These are phyloP conservation scores for Spheniscus mendiculus DNA, from an alignment of 2,113 vertebrate species.

Conservation along the genomic window DNA sequence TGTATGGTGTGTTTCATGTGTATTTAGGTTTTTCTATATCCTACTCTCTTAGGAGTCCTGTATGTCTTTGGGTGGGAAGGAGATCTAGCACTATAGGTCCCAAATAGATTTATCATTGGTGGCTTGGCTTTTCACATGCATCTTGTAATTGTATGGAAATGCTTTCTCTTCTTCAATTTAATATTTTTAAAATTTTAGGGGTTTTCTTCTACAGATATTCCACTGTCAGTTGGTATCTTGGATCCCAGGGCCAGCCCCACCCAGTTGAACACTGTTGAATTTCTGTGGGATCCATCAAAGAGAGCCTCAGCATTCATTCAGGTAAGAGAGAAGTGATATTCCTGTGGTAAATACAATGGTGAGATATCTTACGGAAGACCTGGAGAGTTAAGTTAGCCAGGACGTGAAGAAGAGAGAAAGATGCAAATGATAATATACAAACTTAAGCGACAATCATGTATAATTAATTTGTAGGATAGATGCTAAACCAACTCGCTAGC, in stretches of 20 bases:
- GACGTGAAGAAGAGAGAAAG: not conserved
- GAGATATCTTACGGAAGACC: not conserved
- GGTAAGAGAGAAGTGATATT: conserved; percentile 69
- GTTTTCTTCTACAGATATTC: conserved; percentile 86
- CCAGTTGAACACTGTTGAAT: conserved; percentile 92
- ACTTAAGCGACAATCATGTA: not conserved
- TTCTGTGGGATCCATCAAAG: conserved; percentile 93
- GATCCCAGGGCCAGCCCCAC: conserved; percentile 88
- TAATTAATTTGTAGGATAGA: not conserved
- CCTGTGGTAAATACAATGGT: not conserved
- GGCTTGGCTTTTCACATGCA: conserved; percentile 6
- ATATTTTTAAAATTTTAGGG: conserved; percentile 78
- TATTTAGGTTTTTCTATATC: not conserved
- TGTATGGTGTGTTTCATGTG: not conserved
- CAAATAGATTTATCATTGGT: not conserved
- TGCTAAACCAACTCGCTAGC: not conserved
- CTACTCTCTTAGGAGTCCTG: not conserved
- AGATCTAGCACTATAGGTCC: not conserved
- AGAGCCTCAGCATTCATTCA: conserved; percentile 91
- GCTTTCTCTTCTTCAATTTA: conserved; percentile 67
- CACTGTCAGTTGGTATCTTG: conserved; percentile 89
- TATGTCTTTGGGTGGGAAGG: not conserved
- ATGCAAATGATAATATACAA: not conserved
- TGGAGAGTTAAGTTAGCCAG: not conserved
- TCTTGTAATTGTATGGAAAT: conserved; percentile 35